Conservation (phyloP, 1,140 invertebrate genomes). For the Lasaia peninsularis region DNA sequence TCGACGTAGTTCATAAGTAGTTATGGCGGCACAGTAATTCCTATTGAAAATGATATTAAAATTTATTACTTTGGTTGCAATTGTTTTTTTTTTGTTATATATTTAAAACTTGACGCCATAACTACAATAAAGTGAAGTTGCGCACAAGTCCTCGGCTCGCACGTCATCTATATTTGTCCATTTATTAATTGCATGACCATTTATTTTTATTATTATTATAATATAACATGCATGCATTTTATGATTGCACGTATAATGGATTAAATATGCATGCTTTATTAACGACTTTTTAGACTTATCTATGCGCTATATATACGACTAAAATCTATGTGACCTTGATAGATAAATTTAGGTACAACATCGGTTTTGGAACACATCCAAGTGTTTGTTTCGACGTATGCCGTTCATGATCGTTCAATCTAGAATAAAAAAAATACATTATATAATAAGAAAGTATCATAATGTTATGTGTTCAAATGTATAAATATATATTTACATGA, state of each 20-base stretch:
- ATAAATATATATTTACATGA: not conserved
- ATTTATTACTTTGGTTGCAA: slow-evolving; percentile 17
- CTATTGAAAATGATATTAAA: not conserved
- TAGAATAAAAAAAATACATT: not conserved
- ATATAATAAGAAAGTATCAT: not conserved
- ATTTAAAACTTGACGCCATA: slow-evolving; percentile 29
- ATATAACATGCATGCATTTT: not conserved
- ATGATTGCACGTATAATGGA: not conserved
- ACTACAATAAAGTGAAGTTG: slow-evolving; percentile 39
- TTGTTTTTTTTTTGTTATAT: slow-evolving; percentile 26
- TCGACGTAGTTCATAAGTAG: slow-evolving; percentile 53
- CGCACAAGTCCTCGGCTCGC: slow-evolving; percentile 55
- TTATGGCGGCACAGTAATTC: slow-evolving; percentile 48
- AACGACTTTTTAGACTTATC: not conserved
- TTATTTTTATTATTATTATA: not conserved
- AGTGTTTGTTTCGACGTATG: slow-evolving; percentile 12
- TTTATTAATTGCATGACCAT: slow-evolving; percentile 25
- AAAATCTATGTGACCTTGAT: slow-evolving; percentile 20
- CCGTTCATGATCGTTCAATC: slow-evolving; percentile 1
- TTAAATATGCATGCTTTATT: not conserved
- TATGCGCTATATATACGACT: slow-evolving; percentile 5
- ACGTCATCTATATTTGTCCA: slow-evolving; percentile 31
- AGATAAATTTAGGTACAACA: slow-evolving; percentile 22
- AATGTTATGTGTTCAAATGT: not conserved
- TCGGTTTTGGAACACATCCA: slow-evolving; percentile 22